Evolutionary conservation across 2,888 invertebrate species (phyloP).

Genomic region (Archaeoteleia sp.): DNA sequence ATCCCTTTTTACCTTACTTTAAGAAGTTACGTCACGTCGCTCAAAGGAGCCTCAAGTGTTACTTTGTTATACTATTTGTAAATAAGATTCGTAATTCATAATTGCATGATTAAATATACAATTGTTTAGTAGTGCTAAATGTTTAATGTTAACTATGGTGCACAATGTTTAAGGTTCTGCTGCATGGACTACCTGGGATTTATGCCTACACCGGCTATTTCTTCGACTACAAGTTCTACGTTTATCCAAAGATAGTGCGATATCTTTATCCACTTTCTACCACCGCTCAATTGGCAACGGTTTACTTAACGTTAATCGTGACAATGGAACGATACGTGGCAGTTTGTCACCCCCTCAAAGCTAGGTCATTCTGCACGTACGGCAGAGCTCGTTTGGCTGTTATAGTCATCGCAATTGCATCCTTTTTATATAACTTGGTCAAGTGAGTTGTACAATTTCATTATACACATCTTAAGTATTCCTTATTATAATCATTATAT

Average conservation of each 20-base stretch:
- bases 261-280: constrained; percentile 89
- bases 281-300: constrained; percentile 94
- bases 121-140: not conserved
- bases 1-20: too few species aligned
- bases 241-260: constrained; percentile 88
- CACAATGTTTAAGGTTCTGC: constrained; percentile 75
- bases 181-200: constrained; percentile 91
- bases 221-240: constrained; percentile 85
- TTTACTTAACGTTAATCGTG: constrained; percentile 92
- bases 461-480: too few species aligned
- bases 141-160: too few species aligned
- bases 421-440: constrained; percentile 90
- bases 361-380: constrained; percentile 93
- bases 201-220: constrained; percentile 87
- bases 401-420: constrained; percentile 85
- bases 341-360: constrained; percentile 91
- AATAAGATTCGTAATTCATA: too few species aligned
- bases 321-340: constrained; percentile 96
- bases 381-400: constrained; percentile 90
- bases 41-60: too few species aligned
- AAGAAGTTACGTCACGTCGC: too few species aligned
- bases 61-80: too few species aligned
- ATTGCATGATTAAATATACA: too few species aligned
- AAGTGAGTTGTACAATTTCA: constrained; percentile 62
- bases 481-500: too few species aligned